Percentiles rank a stretch among this genome's conserved stretches.
Conservation (phyloP, 2,113 vertebrate species). For the Gallinago paraguaiae region DNA sequence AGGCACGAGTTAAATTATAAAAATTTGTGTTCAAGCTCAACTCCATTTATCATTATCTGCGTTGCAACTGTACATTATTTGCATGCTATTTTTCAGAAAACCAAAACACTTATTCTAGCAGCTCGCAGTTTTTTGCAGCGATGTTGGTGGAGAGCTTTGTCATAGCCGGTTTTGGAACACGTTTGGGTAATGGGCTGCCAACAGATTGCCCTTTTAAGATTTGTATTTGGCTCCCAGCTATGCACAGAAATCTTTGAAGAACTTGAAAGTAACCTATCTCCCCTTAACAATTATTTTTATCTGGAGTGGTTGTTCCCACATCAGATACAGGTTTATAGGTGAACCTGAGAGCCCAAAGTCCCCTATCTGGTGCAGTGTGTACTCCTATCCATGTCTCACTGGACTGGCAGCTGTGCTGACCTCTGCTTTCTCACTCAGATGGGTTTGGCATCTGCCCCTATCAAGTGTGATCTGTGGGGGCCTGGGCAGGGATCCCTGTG, state of each 20-base stretch:
- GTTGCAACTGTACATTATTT: not conserved
- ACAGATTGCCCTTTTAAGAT: conserved; percentile 8
- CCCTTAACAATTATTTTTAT: conserved; percentile 22
- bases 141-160: not conserved
- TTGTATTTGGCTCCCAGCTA: not conserved
- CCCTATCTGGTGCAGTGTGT: not conserved
- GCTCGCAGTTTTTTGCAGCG: not conserved
- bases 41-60: not conserved
- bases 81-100: conserved; percentile 9
- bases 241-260: conserved; percentile 33
- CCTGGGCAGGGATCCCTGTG: not conserved
- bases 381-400: not conserved
- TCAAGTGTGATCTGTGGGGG: not conserved
- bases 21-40: not conserved
- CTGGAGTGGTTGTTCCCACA: conserved; percentile 34
- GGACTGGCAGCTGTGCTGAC: not conserved
- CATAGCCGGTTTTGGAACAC: not conserved
- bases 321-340: conserved; percentile 10
- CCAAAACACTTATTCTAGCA: not conserved
- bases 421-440: not conserved
- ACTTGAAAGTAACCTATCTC: conserved; percentile 37
- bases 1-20: not conserved
- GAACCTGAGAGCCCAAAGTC: not conserved
- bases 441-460: not conserved
- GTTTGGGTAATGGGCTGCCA: not conserved